Base-by-base conservation (phyloP, 2,888 invertebrate species). In the Rotaria magnacalcarata region DNA sequence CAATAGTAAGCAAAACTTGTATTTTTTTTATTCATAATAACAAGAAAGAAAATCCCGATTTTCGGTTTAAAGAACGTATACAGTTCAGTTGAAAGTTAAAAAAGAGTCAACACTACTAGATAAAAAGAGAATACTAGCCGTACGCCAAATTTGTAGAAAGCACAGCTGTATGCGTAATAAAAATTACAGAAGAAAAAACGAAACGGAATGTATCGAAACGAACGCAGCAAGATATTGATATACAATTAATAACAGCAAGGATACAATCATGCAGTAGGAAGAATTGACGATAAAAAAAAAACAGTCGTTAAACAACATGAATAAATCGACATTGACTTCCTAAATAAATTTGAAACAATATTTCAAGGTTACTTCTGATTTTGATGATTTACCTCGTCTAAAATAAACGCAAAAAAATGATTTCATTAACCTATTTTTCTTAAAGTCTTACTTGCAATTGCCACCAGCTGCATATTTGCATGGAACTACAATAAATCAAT, bases 401-500 rank as follows among this genome's bases (percentile, higher is more conserved):
- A 34, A 67, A 34, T 34, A 34, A 34, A 34, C 34, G 34, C 34
- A 34, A 34, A 34, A 34, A 34, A 34, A 34, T 34, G 2, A 34
- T 34, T 34, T 34, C 34, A 34, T 34, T 34, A 19, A 34, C 11
- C 19, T 11, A 67, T 56, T 19, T 5, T 54, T 54, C 5, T 54
- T 54, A 8, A 4, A 34, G 19, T 34, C 67, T 67, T 27, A 67
- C 67, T 67, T 67, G 47, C 80, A 80, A 43, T 43, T 47, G 3
- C 80, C 80, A n/a, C 80, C 47, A n/a, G 80, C 80, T n/a, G 80
- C 80, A 80, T 80, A 80, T 80, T 80, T 80, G 7, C 80, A 80
- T 80, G 80, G 80, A 47, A 80, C 80, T 80, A 80, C 6, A 80
- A 19, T n/a, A 47, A 21, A 43, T 10, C 2, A 67, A 67, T 3